Base-by-base conservation (phyloP, 2,797 vertebrate genomes). In the Odontamblyopus rebecca region DNA sequence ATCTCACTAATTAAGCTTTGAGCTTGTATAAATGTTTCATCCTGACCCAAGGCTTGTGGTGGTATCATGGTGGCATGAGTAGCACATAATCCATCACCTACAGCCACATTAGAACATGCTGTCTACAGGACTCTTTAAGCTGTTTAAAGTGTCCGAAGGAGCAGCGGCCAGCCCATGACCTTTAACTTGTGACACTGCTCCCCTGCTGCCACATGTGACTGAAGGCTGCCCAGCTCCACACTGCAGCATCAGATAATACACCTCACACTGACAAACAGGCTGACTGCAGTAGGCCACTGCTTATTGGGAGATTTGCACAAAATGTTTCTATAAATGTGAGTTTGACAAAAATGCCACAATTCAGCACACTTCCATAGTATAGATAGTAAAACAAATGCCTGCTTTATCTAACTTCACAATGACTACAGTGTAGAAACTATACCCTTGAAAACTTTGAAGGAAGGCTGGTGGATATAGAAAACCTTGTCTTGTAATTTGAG, bases 181-280 rank as follows among this genome's bases (percentile, higher is more conserved):
- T 92, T 89, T 85, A 80, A 85, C 90, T 88, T 90, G 89, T 83
- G 76, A 82, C 87, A 82, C 81, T 82, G 89, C 85, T 89, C 88
- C 89, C 80, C 87, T 88, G 85, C 85, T 75, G 80, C 87, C 90
- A 88, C 74, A 61, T 83, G 82, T 68, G 70, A 84, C 81, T 70
- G 76, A 76, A 88, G 89, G 91, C 69, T 65, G 80, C 71, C 51
- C 74, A 72, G 54, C 76, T 71, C 76, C 66, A 63, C 71, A 61
- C 59, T 70, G 77, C 54, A 56, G 54, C 54, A 56, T 23, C 54
- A 57, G 9, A 12, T 23, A 54, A 54, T 54, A 54, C 19, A 54
- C 53, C 7, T 23, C 53, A 54, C 19, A 3, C 53, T 53, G 7
- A 53, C 51, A 53, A 7, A 19, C 18, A 53, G 18, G 51, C 6